These are phyloP conservation scores for Stictonetta naevosa DNA, from an alignment of 2,113 vertebrate genomes.

Conservation along the genomic window DNA sequence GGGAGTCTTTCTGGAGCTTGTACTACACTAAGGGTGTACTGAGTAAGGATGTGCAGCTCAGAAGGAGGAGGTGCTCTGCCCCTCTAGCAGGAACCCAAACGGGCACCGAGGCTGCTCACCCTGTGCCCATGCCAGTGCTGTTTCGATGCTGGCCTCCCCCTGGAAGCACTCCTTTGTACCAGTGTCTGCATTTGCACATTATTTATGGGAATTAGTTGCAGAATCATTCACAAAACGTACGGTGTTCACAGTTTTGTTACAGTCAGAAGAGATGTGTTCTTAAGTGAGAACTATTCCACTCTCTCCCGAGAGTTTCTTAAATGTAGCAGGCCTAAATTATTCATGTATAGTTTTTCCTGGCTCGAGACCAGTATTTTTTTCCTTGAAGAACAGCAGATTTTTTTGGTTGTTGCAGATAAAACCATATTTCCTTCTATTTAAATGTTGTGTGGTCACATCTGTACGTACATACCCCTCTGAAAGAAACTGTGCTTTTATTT, in stretches of 20 bases:
- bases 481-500: not conserved
- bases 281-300: not conserved
- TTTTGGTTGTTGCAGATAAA: not conserved
- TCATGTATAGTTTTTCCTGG: not conserved
- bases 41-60: not conserved
- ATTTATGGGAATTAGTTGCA: not conserved
- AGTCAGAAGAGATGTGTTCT: not conserved
- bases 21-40: no score
- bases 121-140: not conserved
- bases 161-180: not conserved
- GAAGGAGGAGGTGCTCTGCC: not conserved
- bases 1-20: not conserved
- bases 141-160: not conserved
- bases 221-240: not conserved
- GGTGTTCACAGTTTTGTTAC: not conserved
- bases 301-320: not conserved
- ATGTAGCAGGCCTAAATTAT: not conserved
- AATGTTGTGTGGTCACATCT: not conserved
- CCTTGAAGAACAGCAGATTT: not conserved
- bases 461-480: not conserved
- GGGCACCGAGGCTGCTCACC: not conserved
- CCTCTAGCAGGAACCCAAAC: not conserved
- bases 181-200: rapidly evolving
- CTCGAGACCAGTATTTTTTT: not conserved
- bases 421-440: not conserved